These are phyloP conservation scores for Myotis davidii DNA, from an alignment of 2,113 vertebrate species.

Conservation along the genomic window DNA sequence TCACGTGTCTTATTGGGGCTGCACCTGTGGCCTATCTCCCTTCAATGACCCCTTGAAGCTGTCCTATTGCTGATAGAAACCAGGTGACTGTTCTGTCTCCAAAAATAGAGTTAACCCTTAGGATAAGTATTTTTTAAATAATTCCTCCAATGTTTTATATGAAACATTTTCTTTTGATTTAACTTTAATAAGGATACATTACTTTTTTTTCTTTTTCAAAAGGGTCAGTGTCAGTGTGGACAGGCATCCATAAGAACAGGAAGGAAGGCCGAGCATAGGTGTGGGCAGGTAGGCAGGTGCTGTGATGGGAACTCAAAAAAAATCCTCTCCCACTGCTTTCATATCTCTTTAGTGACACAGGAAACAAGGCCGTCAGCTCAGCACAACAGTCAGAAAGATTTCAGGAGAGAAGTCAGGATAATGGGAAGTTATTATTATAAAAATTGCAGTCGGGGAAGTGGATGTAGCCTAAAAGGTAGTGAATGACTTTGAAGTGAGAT, in stretches of 20 bases:
- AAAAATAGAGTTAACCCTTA: constrained; percentile 27
- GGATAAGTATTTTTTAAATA: constrained; percentile 38
- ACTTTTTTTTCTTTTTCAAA: not conserved
- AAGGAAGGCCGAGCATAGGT: not conserved
- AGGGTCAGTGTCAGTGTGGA: not conserved
- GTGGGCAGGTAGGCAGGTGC: not conserved
- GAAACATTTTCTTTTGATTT: constrained; percentile 56
- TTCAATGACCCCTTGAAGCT: constrained; percentile 73
- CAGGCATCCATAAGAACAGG: not conserved
- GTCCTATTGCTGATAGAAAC: not conserved
- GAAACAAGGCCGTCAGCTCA: not conserved
- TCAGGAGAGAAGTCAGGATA: not conserved
- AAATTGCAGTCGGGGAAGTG: not conserved
- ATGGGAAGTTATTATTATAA: not conserved
- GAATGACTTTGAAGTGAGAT: not conserved
- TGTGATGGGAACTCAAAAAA: not conserved
- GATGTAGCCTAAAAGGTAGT: not conserved
- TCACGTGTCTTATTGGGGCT: constrained; percentile 90
- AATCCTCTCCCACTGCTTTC: not conserved
- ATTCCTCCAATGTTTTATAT: constrained; percentile 55
- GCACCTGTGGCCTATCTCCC: constrained; percentile 88
- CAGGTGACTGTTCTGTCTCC: not conserved
- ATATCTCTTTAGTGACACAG: not conserved
- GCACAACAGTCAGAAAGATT: not conserved
- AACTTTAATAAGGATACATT: constrained; percentile 48